Base-by-base conservation (phyloP, 2,888 invertebrate genomes). In the Thalpophila matura region DNA sequence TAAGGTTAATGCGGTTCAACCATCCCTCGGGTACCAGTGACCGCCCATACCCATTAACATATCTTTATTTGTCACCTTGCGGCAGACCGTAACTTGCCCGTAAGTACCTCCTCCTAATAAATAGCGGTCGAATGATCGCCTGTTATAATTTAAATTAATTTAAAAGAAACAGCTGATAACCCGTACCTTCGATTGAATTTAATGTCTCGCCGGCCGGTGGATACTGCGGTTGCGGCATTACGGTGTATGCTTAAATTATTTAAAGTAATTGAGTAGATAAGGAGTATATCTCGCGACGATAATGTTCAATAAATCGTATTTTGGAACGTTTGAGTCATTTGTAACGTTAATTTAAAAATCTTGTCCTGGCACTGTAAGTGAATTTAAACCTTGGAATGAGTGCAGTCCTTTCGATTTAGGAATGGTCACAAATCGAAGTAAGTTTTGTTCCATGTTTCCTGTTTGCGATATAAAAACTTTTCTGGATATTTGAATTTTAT, bases 201-300 rank as follows among this genome's bases (percentile, higher is more conserved):
- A 82, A 87, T 81, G 84, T 82, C 77, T 75, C 63, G 74, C 63
- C 51, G 84, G 85, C 82, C 79, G 70, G 69, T 73, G 73, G 80
- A 77, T 84, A 81, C 77, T 80, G 80, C 59, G 74, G 76, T 74
- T 60, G 74, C 66, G 68, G 75, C 82, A 80, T 85, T 85, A 86
- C 83, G 83, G 83, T 82, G 85, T 87, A 85, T 86, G 86, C 85
- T 87, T 83, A 83, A 87, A 85, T 89, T 86, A 88, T 89, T 88
- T 83, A 85, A 90, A 86, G 86, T 89, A 91, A 91, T 91, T 89
- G 86, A 69, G 81, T 81, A 85, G 90, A 91, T 92, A 91, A 88
- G 82, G 71, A 63, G 58, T 64, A 81, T 84, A 87, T 85, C 84
- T 86, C 77, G 68, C 54, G 62, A 79, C 62, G 86, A 85, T 87